Evolutionary conservation across 2,888 invertebrate genomes (phyloP).

Genomic region (Drosophila siamana): DNA sequence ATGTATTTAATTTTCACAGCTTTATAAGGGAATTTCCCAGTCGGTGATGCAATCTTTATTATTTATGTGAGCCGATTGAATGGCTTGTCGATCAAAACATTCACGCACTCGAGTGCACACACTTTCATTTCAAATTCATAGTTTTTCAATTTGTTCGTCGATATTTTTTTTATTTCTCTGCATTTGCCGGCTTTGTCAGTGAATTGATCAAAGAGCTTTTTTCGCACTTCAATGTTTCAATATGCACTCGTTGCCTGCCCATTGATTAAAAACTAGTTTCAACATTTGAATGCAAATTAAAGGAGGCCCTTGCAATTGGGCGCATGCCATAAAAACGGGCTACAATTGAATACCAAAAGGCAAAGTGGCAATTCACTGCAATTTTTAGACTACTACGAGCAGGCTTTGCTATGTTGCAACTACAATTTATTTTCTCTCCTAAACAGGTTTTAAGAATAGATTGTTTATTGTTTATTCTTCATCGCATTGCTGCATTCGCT

Average conservation of each 20-base stretch:
- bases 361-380: not conserved
- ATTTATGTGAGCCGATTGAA: slow-evolving; percentile 25
- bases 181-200: slow-evolving; percentile 27
- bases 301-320: slow-evolving; percentile 10
- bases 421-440: not conserved
- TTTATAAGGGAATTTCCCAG: not conserved
- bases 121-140: slow-evolving; percentile 24
- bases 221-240: slow-evolving; percentile 40
- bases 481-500: too few species aligned
- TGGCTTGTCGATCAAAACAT: slow-evolving; percentile 31
- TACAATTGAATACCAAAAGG: slow-evolving; percentile 1
- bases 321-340: not conserved
- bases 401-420: not conserved
- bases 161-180: slow-evolving; percentile 2
- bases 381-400: not conserved
- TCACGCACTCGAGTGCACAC: slow-evolving; percentile 18
- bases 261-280: slow-evolving; percentile 48
- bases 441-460: not conserved
- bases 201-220: slow-evolving; percentile 51
- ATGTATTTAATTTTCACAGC: too few species aligned
- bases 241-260: slow-evolving; percentile 19
- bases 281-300: slow-evolving; percentile 39
- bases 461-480: too few species aligned
- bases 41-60: not conserved
- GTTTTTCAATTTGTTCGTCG: slow-evolving; percentile 24